These are phyloP conservation scores for Emys orbicularis DNA, from an alignment of 2,797 vertebrate genomes.

Conservation along the genomic window DNA sequence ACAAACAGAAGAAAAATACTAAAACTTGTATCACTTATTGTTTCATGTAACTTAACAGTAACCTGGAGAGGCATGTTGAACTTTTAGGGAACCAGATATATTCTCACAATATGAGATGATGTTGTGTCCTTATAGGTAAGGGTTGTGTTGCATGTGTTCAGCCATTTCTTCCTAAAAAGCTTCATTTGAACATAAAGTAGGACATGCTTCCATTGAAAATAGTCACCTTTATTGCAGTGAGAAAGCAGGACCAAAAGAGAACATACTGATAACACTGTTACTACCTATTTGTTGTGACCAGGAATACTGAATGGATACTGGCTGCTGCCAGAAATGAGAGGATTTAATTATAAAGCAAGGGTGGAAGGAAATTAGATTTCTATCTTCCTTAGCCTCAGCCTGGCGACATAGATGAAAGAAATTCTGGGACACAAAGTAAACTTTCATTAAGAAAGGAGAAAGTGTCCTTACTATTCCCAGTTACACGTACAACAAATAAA, in stretches of 20 bases:
- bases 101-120: neutral
- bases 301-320: neutral
- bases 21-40: neutral
- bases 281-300: neutral
- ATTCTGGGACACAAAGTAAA: neutral
- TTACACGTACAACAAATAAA: neutral
- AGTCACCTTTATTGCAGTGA: neutral
- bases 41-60: neutral
- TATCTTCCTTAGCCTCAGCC: neutral
- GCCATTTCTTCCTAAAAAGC: neutral
- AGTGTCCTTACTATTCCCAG: neutral
- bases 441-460: neutral
- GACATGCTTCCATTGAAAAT: neutral
- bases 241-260: neutral
- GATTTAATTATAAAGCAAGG: neutral
- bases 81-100: neutral
- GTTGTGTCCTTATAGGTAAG: neutral
- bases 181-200: neutral
- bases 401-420: neutral
- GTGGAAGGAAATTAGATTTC: neutral
- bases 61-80: rapidly evolving
- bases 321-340: neutral
- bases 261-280: neutral
- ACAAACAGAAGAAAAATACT: neutral
- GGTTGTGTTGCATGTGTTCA: neutral